Evolutionary conservation across 35 echinoderm and acorn worm species (phyloP).

Genomic region (Apostichopus parvimensis): DNA sequence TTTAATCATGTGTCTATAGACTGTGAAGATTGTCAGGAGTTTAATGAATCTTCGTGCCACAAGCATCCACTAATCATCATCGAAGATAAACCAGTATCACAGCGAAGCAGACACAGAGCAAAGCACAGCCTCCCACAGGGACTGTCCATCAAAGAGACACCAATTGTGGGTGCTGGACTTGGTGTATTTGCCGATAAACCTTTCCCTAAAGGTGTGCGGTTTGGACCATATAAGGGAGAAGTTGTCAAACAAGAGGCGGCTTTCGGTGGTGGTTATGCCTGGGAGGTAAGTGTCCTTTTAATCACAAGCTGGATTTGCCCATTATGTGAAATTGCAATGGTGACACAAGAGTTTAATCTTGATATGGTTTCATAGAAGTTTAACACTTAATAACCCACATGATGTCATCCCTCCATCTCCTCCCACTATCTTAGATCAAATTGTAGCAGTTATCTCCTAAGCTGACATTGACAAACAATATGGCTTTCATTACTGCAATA

Average conservation of each 20-base stretch:
- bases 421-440: too few species aligned
- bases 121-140: conserved; percentile 77
- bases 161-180: conserved; percentile 78
- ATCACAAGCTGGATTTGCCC: background rate
- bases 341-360: too few species aligned
- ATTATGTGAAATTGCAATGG: too few species aligned
- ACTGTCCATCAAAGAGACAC: conserved; percentile 67
- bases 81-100: conserved; percentile 58
- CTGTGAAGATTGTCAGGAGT: conserved; percentile 95
- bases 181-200: conserved; percentile 73
- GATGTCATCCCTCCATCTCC: too few species aligned
- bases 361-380: too few species aligned
- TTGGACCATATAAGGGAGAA: conserved; percentile 94
- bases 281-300: conserved; percentile 69
- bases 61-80: conserved; percentile 80
- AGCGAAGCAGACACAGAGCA: conserved; percentile 60
- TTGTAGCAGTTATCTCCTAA: too few species aligned
- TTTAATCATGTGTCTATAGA: conserved; percentile 10
- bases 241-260: conserved; percentile 71
- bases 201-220: conserved; percentile 84
- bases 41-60: conserved; percentile 76
- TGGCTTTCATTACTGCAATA: too few species aligned
- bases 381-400: too few species aligned
- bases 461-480: too few species aligned
- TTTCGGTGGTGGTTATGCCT: conserved; percentile 88